Percentiles rank a stretch among this genome's conserved stretches.
Conservation (phyloP, 2,113 vertebrate genomes). For the Penelope pileata region DNA sequence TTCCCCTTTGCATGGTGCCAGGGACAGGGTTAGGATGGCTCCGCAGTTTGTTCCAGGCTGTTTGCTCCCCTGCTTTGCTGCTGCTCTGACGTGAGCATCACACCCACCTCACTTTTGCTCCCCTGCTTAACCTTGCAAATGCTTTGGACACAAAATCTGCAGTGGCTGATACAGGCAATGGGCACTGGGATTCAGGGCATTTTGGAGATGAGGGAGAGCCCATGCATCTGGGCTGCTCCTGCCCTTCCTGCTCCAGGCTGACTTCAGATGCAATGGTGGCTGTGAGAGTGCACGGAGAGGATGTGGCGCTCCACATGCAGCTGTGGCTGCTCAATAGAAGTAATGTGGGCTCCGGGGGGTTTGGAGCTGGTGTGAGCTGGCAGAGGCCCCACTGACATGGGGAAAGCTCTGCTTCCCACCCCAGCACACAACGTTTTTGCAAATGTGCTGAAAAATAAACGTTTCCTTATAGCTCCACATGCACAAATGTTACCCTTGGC, state of each 20-base stretch:
- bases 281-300: neutral
- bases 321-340: neutral
- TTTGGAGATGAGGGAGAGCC: neutral
- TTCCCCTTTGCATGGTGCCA: rapidly evolving
- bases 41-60: rapidly evolving
- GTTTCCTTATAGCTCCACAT: neutral
- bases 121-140: rapidly evolving
- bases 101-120: rapidly evolving
- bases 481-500: constrained; percentile 65
- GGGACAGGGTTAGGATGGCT: neutral
- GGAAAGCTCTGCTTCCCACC: neutral
- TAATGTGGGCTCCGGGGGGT: neutral
- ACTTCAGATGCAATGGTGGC: neutral
- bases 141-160: rapidly evolving
- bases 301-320: rapidly evolving
- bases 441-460: neutral
- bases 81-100: neutral
- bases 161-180: neutral
- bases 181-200: rapidly evolving
- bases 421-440: neutral
- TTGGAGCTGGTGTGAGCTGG: neutral
- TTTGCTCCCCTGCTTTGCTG: neutral
- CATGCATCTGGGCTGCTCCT: neutral
- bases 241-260: neutral
- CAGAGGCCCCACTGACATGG: rapidly evolving